Percentiles rank a stretch among this genome's conserved stretches.
Evolutionary conservation across 1,140 invertebrate genomes (phyloP).

Genomic region (Lepidostoma basale): DNA sequence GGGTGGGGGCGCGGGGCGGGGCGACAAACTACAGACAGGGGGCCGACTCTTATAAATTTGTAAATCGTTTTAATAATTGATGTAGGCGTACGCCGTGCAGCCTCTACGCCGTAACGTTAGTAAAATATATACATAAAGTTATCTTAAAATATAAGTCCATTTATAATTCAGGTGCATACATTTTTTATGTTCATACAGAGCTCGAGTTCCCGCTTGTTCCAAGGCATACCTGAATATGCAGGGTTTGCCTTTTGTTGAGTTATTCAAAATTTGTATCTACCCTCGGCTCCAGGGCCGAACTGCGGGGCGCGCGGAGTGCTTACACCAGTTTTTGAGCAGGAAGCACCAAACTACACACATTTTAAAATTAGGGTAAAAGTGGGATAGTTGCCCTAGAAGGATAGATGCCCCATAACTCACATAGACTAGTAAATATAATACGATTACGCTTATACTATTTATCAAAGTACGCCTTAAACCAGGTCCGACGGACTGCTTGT

Average conservation of each 20-base stretch:
- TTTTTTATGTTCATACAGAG: slow-evolving; percentile 29
- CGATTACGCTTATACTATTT: too few relatives aligned
- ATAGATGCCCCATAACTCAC: too few relatives aligned
- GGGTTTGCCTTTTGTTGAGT: slow-evolving; percentile 21
- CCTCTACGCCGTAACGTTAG: slow-evolving; percentile 30
- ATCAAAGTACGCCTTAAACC: too few relatives aligned
- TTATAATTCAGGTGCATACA: slow-evolving; percentile 37
- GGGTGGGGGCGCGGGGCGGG: not conserved
- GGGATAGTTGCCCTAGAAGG: too few relatives aligned
- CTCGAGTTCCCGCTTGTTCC: slow-evolving; percentile 6
- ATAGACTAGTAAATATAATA: too few relatives aligned
- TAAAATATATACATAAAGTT: slow-evolving; percentile 39
- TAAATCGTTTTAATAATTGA: slow-evolving; percentile 43
- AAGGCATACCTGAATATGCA: slow-evolving; percentile 1
- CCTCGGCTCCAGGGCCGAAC: not conserved
- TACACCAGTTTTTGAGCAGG: too few relatives aligned
- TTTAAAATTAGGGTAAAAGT: too few relatives aligned
- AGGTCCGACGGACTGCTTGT: too few relatives aligned
- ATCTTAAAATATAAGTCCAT: slow-evolving; percentile 37
- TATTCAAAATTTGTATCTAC: slow-evolving; percentile 18
- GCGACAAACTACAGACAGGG: slow-evolving; percentile 31
- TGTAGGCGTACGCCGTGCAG: slow-evolving; percentile 28
- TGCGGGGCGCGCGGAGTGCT: too few relatives aligned
- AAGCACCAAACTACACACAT: too few relatives aligned
- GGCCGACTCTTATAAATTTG: slow-evolving; percentile 39